These are phyloP conservation scores for Psylliodes chrysocephalus DNA, from an alignment of 2,888 invertebrate species.

Conservation along the genomic window DNA sequence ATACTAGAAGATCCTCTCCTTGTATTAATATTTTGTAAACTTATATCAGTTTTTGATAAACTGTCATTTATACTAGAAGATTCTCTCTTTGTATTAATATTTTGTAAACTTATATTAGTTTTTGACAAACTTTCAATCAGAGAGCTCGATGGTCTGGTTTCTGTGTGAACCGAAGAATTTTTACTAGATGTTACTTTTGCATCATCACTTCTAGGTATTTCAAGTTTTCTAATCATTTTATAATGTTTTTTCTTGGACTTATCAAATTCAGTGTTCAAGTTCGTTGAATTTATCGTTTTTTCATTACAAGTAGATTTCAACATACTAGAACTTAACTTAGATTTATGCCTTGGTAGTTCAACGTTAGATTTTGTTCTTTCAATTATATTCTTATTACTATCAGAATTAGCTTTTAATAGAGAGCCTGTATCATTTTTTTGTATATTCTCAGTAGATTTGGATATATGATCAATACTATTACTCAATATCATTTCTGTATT, in stretches of 20 bases:
- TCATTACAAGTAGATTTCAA: too few relatives aligned
- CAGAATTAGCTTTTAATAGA: neutral
- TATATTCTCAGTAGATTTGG: neutral
- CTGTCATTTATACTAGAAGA: neutral
- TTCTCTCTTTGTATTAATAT: constrained; percentile 24
- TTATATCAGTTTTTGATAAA: neutral
- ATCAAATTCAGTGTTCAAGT: neutral
- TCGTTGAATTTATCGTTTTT: too few relatives aligned
- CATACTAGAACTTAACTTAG: neutral
- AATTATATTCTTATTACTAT: too few relatives aligned
- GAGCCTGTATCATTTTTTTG: neutral
- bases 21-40: constrained; percentile 18
- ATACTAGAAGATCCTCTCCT: constrained; percentile 11
- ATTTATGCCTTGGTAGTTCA: neutral
- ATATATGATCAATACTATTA: neutral
- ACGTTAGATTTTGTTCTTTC: too few relatives aligned
- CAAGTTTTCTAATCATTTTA: neutral
- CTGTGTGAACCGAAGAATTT: constrained; percentile 13
- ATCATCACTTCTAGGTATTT: neutral
- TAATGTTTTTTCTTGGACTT: neutral
- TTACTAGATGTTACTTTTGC: constrained; percentile 9
- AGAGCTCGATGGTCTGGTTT: constrained; percentile 17
- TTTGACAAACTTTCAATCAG: constrained; percentile 9
- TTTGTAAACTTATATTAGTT: constrained; percentile 1
- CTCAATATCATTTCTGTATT: constrained; percentile 7